A percentile compares a stretch with the other conserved stretches of the same genome.
phyloP scores from a whole-genome alignment of 2,113 vertebrate genomes.

The Epinephelus fuscoguttatus region DNA sequence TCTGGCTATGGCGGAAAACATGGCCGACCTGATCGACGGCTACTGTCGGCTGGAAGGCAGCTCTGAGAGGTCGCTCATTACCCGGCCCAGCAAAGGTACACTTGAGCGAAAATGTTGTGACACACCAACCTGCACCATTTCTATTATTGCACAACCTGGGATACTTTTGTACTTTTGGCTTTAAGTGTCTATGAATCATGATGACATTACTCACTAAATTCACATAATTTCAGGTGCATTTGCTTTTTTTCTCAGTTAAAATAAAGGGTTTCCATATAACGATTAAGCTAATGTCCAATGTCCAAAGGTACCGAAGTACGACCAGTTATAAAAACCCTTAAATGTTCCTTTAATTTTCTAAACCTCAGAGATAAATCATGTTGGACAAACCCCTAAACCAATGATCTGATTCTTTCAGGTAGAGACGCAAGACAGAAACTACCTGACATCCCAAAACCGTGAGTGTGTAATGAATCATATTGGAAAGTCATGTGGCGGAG shows the following conservation, averaged over 20 bases:
- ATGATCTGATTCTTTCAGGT: conserved; percentile 62
- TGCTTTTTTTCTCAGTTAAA: too few relatives aligned
- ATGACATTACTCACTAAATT: not conserved
- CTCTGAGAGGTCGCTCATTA: conserved; percentile 85
- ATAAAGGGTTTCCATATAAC: too few relatives aligned
- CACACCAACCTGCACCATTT: not conserved
- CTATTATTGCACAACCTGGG: not conserved
- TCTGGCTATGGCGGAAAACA: conserved; percentile 92
- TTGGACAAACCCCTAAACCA: not conserved
- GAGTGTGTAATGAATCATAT: conserved; percentile 38
- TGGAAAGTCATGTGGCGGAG: not conserved
- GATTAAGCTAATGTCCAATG: too few relatives aligned
- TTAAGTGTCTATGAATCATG: not conserved
- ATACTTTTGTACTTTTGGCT: not conserved
- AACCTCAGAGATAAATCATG: not conserved
- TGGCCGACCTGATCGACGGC: conserved; percentile 95
- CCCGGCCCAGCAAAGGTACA: conserved; percentile 84
- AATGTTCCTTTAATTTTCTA: not conserved
- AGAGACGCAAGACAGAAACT: conserved; percentile 72
- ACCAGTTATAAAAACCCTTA: not conserved
- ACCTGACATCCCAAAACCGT: conserved; percentile 82
- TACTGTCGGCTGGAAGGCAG: conserved; percentile 88
- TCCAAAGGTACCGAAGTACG: not conserved
- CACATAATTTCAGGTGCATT: too few relatives aligned
- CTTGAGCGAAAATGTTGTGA: not conserved